phyloP scores from a whole-genome alignment of 1,140 invertebrate genomes.

The Drosophila sturtevanti region DNA sequence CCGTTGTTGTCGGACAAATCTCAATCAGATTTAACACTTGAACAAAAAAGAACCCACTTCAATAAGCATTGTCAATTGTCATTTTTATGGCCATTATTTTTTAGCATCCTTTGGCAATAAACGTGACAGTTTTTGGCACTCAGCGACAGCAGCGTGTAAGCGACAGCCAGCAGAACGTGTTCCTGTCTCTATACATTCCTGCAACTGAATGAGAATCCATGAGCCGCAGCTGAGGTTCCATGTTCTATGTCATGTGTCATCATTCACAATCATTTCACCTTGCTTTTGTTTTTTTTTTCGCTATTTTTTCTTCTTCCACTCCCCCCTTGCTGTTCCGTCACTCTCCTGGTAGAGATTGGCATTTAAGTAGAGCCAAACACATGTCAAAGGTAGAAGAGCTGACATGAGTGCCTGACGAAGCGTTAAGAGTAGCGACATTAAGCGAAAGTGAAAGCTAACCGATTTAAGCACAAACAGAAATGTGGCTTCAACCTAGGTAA shows the following conservation, averaged over 20 bases:
- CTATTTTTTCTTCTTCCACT: neutral
- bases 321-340: constrained; percentile 19
- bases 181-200: constrained; percentile 25
- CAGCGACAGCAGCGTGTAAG: constrained; percentile 21
- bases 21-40: constrained; percentile 10
- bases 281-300: constrained; percentile 42
- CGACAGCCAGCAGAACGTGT: constrained; percentile 26
- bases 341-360: constrained; percentile 31
- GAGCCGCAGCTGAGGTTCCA: constrained; percentile 28
- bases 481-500: constrained; percentile 33
- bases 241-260: constrained; percentile 67
- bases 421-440: constrained; percentile 20
- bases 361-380: constrained; percentile 44
- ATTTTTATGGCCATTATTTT: constrained; percentile 68
- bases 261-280: constrained; percentile 54
- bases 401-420: constrained; percentile 23
- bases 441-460: constrained; percentile 36
- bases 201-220: constrained; percentile 30
- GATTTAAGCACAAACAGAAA: constrained; percentile 59
- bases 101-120: constrained; percentile 36
- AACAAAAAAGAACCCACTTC: neutral
- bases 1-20: constrained; percentile 1
- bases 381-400: constrained; percentile 10
- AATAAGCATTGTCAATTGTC: constrained; percentile 23
- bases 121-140: constrained; percentile 48